A percentile compares a stretch with the other conserved stretches of the same genome.
phyloP scores from a whole-genome alignment of 1,140 invertebrate species.

The Solenopsis invicta region DNA sequence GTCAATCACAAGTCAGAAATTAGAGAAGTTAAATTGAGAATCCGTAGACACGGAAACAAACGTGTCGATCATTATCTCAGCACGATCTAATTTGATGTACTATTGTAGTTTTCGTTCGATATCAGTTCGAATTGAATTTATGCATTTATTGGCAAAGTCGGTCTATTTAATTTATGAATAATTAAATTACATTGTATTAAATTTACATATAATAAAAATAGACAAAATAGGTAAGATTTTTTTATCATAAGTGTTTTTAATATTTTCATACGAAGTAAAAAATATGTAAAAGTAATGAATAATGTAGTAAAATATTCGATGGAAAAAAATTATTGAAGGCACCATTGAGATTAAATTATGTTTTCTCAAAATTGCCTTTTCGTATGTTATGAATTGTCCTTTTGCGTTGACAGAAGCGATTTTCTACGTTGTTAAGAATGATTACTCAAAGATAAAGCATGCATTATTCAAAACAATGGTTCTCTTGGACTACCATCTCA shows the following conservation, averaged over 20 bases:
- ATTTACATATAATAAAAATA: not conserved
- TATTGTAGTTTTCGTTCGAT: slow-evolving; percentile 19
- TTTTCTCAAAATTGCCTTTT: slow-evolving; percentile 12
- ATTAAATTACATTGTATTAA: not conserved
- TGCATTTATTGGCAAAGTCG: not conserved
- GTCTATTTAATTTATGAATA: not conserved
- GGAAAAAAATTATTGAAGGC: no score
- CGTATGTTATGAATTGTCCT: not conserved
- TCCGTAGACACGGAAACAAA: not conserved
- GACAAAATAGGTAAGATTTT: not conserved
- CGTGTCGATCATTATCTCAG: slow-evolving; percentile 59
- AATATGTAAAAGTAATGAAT: not conserved
- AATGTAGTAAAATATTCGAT: not conserved
- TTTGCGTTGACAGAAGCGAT: slow-evolving; percentile 9
- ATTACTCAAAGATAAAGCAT: slow-evolving; percentile 14
- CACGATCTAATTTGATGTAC: slow-evolving; percentile 51
- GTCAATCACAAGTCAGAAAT: slow-evolving; percentile 61
- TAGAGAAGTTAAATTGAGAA: slow-evolving; percentile 59
- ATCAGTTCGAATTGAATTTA: not conserved
- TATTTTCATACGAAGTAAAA: not conserved
- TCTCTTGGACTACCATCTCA: slow-evolving; percentile 2
- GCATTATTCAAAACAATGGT: slow-evolving; percentile 35
- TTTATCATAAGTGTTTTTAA: not conserved
- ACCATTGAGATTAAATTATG: not conserved
- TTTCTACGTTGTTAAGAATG: slow-evolving; percentile 1